Percentiles rank a stretch among this genome's conserved stretches.
Conservation (phyloP, 1,140 invertebrate species). For the Apocrypta bakeri region DNA sequence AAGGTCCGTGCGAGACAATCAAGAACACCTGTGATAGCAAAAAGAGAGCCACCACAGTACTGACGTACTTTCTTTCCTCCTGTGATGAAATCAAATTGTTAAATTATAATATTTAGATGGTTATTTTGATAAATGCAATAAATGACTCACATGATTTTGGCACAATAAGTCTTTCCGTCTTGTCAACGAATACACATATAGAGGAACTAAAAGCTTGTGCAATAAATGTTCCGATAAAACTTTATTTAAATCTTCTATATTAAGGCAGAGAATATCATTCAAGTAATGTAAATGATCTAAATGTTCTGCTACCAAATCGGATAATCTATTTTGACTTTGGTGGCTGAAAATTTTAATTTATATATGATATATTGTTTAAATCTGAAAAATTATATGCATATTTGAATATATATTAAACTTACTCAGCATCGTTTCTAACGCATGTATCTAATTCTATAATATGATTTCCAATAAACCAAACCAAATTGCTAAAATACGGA, state of each 20-base stretch:
- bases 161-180: conserved; percentile 63
- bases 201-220: conserved; percentile 93
- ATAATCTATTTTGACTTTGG: conserved; percentile 91
- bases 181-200: conserved; percentile 94
- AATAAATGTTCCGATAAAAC: conserved; percentile 96
- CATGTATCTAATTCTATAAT: conserved; percentile 96
- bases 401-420: conserved; percentile 71
- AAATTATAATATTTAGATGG: not conserved
- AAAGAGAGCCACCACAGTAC: conserved; percentile 93
- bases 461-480: conserved; percentile 99
- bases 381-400: conserved; percentile 36
- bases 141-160: conserved; percentile 68
- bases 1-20: conserved; percentile 90
- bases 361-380: conserved; percentile 15
- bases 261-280: conserved; percentile 95
- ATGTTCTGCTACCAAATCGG: conserved; percentile 97
- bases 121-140: not conserved
- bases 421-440: conserved; percentile 96
- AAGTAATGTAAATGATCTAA: conserved; percentile 98
- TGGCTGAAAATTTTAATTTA: conserved; percentile 78
- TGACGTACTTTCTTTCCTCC: conserved; percentile 74
- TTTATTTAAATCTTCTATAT: conserved; percentile 94
- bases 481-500: conserved; percentile 98
- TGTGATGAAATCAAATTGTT: conserved; percentile 48
- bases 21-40: conserved; percentile 97